A percentile compares a stretch with the other conserved stretches of the same genome.
Evolutionary conservation across 2,888 invertebrate genomes (phyloP).

Genomic region (Glyphotaelius pellucidus): DNA sequence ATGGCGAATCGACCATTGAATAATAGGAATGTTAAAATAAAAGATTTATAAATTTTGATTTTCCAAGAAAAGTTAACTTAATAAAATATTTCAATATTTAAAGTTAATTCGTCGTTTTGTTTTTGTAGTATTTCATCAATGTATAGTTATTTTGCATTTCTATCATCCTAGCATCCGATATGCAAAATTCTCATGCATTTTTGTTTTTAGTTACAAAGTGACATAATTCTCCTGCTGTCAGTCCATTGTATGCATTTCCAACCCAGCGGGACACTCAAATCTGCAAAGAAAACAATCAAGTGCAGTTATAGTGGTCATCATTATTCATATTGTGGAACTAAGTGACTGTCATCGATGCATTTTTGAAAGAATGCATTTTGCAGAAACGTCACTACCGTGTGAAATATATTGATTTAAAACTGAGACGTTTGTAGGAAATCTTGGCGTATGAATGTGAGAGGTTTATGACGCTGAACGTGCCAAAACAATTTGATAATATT

Average conservation of each 20-base stretch:
- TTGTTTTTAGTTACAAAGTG: conserved; percentile 51
- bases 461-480: conserved; percentile 13
- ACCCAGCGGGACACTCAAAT: conserved; percentile 31
- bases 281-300: conserved; percentile 52
- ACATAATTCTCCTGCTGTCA: conserved; percentile 61
- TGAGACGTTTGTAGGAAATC: background rate
- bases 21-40: too few relatives aligned
- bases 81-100: too few relatives aligned
- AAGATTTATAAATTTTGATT: too few relatives aligned
- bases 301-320: conserved; percentile 55
- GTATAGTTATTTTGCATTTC: background rate
- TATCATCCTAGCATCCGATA: background rate
- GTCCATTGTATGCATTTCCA: conserved; percentile 46
- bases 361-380: conserved; percentile 38
- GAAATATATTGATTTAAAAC: conserved; percentile 48
- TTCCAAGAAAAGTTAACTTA: too few relatives aligned
- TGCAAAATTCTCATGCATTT: conserved; percentile 45
- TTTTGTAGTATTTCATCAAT: too few relatives aligned
- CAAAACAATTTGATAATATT: background rate
- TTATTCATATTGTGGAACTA: conserved; percentile 60
- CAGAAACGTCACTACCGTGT: conserved; percentile 58
- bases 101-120: too few relatives aligned
- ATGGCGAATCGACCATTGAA: too few relatives aligned
- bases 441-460: conserved; percentile 24
- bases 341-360: conserved; percentile 54